Percentiles rank a stretch among this genome's conserved stretches.
Evolutionary conservation across 2,113 vertebrate genomes (phyloP).

Genomic region (Bos indicus): DNA sequence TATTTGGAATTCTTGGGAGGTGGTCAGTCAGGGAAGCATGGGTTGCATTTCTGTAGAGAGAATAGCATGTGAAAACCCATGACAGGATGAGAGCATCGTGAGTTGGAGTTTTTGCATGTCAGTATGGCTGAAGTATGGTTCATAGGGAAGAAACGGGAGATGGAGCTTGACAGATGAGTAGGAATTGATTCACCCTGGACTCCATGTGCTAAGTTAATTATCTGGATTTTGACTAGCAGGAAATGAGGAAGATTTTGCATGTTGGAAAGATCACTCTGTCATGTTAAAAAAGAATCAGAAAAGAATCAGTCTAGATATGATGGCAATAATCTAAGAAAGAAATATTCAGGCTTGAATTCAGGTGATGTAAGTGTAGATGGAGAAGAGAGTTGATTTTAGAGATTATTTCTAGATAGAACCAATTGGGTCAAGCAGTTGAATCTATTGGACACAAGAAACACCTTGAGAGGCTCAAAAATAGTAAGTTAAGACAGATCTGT

Average conservation of each 20-base stretch:
- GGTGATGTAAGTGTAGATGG: not conserved
- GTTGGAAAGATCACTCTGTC: conserved; percentile 5
- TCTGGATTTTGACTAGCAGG: not conserved
- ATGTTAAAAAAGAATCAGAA: not conserved
- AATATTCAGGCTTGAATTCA: not conserved
- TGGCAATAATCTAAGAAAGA: conserved; percentile 20
- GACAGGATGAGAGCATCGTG: not conserved
- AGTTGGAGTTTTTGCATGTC: not conserved
- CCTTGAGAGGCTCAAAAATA: not conserved
- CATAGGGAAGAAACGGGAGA: not conserved
- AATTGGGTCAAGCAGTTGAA: not conserved
- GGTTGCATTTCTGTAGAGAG: not conserved
- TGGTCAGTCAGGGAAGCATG: not conserved
- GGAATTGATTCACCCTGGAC: not conserved
- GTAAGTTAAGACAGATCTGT: not conserved
- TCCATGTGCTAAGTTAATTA: not conserved
- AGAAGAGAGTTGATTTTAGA: conserved; percentile 14
- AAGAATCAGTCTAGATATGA: not conserved
- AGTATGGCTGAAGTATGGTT: not conserved
- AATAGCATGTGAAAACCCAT: not conserved
- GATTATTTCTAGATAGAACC: conserved; percentile 8
- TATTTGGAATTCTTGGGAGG: not conserved
- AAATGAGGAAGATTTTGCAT: conserved; percentile 23
- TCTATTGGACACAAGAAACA: not conserved
- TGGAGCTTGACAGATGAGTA: not conserved